These are phyloP conservation scores for Patella vulgata DNA, from an alignment of 1,140 invertebrate genomes.

Conservation along the genomic window DNA sequence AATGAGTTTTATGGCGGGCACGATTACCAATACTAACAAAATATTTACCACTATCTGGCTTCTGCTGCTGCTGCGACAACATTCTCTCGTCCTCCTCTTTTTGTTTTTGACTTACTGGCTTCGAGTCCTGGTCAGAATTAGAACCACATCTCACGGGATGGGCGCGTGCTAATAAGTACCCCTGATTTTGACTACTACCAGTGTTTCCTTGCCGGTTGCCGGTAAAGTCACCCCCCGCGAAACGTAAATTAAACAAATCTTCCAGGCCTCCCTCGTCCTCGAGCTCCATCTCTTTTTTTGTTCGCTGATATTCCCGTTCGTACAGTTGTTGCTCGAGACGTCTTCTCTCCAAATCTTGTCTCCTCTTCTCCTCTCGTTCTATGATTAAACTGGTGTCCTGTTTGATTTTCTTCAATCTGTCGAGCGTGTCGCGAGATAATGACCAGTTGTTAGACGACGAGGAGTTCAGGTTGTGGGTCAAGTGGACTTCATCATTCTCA, in stretches of 20 bases:
- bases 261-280: conserved; percentile 69
- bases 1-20: conserved; percentile 12
- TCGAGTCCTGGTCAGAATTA: too few species aligned
- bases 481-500: conserved; percentile 55
- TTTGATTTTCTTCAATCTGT: conserved; percentile 49
- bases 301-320: conserved; percentile 73
- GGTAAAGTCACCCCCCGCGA: conserved; percentile 14
- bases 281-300: conserved; percentile 74
- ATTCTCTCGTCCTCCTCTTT: too few species aligned
- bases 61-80: not conserved
- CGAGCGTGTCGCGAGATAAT: conserved; percentile 45
- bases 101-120: too few species aligned
- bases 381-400: conserved; percentile 47
- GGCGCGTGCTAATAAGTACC: too few species aligned
- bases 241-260: conserved; percentile 47
- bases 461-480: conserved; percentile 42
- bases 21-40: conserved; percentile 50
- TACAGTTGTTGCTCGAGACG: conserved; percentile 71
- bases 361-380: conserved; percentile 49
- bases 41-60: conserved; percentile 45
- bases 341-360: conserved; percentile 65
- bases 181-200: not conserved
- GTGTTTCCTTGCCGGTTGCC: conserved; percentile 13
- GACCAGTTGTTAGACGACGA: too few species aligned
- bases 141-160: too few species aligned